Evolutionary conservation across 2,797 vertebrate species (phyloP).

Genomic region (Sternarchorhynchus goeldii): DNA sequence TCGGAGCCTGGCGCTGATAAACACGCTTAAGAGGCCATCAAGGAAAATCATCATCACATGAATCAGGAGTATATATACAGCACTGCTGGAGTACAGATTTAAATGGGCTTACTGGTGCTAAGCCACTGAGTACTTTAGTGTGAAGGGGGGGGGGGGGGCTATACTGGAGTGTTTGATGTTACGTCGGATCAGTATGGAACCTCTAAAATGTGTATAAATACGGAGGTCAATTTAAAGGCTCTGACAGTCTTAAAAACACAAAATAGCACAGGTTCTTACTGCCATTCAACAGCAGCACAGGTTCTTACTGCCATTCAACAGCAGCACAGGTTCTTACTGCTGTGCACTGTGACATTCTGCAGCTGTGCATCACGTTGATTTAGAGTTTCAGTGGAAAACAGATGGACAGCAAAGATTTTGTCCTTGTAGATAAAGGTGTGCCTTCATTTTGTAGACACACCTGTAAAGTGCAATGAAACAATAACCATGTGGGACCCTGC

Average conservation of each 20-base stretch:
- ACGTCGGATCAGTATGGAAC: no score
- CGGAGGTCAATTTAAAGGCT: no score
- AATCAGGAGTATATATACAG: conserved; percentile 19
- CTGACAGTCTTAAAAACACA: no score
- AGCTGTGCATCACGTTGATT: not conserved
- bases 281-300: not conserved
- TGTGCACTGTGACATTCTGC: not conserved
- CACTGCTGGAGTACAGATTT: not conserved
- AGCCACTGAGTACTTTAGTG: conserved; percentile 3
- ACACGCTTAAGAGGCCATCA: conserved; percentile 34
- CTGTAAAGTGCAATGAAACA: not conserved
- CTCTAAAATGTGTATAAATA: no score
- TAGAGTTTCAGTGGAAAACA: not conserved
- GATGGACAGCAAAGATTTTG: not conserved
- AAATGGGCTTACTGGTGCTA: conserved; percentile 20
- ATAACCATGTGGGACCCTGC: not conserved
- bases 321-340: not conserved
- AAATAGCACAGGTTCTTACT: no score
- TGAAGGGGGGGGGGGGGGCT: no score
- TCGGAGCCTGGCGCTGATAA: conserved; percentile 50
- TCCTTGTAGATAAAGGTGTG: not conserved
- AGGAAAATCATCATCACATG: conserved; percentile 2
- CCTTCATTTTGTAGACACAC: not conserved
- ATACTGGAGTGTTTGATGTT: not conserved
- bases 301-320: not conserved